Conservation (phyloP, 2,888 invertebrate species). For the Cantharis nigra region DNA sequence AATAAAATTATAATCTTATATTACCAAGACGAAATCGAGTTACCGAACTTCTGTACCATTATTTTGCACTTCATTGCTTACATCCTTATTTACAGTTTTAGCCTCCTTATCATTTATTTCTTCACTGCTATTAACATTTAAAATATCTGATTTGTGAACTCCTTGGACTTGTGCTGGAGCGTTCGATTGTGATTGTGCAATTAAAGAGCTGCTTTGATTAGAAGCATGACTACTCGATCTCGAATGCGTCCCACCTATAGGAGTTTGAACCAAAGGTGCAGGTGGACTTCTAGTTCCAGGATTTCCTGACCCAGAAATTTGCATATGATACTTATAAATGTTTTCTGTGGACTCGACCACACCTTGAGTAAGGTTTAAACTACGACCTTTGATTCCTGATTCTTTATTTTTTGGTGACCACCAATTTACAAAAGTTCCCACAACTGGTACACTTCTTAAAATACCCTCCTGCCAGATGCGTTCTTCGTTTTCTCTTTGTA, state of each 20-base stretch:
- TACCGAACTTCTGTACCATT: background rate
- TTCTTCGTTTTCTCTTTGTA: conserved; percentile 88
- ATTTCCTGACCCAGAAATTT: conserved; percentile 64
- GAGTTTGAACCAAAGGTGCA: conserved; percentile 71
- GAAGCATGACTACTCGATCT: conserved; percentile 66
- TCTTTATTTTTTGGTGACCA: conserved; percentile 83
- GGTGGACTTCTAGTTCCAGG: conserved; percentile 68
- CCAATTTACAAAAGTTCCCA: conserved; percentile 94
- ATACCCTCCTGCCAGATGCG: conserved; percentile 94
- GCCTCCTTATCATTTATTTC: conserved; percentile 4
- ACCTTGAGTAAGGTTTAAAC: conserved; percentile 77
- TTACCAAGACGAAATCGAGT: background rate
- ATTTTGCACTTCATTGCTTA: background rate
- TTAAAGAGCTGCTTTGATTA: conserved; percentile 17
- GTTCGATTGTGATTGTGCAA: background rate
- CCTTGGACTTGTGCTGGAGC: background rate
- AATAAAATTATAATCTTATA: background rate
- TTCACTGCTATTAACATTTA: background rate
- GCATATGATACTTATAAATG: conserved; percentile 84
- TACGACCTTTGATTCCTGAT: conserved; percentile 78
- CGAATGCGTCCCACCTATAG: conserved; percentile 66
- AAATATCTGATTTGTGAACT: conserved; percentile 6
- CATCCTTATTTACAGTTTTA: background rate
- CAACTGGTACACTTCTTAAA: conserved; percentile 90
- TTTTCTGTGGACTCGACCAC: conserved; percentile 82